Evolutionary conservation across 2,888 invertebrate genomes (phyloP), one percentile per base, ranked within the genome.

Genomic region (Cotesia congregata): DNA sequence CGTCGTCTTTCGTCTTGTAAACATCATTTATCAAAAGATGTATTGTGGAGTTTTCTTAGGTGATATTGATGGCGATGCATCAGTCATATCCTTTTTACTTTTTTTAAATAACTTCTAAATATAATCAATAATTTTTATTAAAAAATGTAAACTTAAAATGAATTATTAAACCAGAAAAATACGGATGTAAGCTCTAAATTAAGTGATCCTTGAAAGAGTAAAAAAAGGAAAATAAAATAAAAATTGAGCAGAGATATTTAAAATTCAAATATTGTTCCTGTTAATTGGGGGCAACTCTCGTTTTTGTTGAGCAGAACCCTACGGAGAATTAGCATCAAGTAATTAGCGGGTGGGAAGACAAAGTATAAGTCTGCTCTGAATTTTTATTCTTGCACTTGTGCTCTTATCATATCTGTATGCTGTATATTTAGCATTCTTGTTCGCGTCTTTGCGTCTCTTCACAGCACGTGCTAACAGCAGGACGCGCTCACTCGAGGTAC

Each of bases 271-370:
- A 50, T 50, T 50, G 50, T 50, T 50, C 7, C 50, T 50, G 50
- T 50, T 50, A 50, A 50, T 50, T 50, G 50, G 7, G 50, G 50
- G 9, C 50, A 1, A 50, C 50, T 50, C 50, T 50, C 50, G 50
- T 62, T 62, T 72, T 39, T 50, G 17, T 7, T 17, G 20, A 72
- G 39, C 67, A 73, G 59, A 67, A 65, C 17, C 9, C 50, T 15
- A 64, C 65, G 15, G 70, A 77, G 72, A 84, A 86, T 88, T 88
- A 88, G 85, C 88, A 83, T 82, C 75, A 77, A 82, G 83, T 85
- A 88, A 88, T 88, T 88, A 88, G 85, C 86, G 81, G 84, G 85
- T 88, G 87, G 80, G 76, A 80, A 82, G 84, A 85, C 84, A 82
- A 83, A 75, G 59, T 64, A 62, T 70, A 83, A 75, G 59, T 64